Conservation (phyloP, 2,113 vertebrate species). For the Notarius quadriscutis region DNA sequence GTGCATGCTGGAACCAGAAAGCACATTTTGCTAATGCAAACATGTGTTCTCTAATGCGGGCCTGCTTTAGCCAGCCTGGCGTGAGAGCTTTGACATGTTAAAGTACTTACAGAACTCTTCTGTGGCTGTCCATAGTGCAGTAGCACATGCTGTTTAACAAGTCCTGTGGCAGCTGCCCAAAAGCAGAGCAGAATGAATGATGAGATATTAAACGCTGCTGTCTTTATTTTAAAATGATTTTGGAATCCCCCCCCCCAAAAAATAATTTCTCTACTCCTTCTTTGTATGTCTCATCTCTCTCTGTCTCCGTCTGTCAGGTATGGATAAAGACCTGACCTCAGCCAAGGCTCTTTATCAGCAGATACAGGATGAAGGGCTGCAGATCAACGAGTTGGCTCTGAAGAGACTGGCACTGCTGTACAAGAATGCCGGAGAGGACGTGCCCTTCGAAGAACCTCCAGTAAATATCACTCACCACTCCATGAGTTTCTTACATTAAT, state of each 20-base stretch:
- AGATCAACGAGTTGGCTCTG: conserved; percentile 76
- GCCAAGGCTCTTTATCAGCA: conserved; percentile 79
- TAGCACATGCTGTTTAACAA: conserved; percentile 53
- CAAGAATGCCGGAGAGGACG: conserved; percentile 73
- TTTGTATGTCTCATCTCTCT: background rate
- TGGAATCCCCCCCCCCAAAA: background rate
- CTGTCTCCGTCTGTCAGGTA: conserved; percentile 63
- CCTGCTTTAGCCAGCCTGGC: conserved; percentile 64
- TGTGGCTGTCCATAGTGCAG: background rate
- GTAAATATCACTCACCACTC: conserved; percentile 74
- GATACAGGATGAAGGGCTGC: conserved; percentile 71
- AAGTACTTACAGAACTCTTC: conserved; percentile 63
- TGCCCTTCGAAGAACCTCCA: conserved; percentile 87
- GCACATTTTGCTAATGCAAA: conserved; percentile 56
- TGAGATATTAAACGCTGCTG: conserved; percentile 13
- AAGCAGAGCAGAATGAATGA: background rate
- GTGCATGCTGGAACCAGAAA: conserved; percentile 33
- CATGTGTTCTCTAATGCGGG: conserved; percentile 68
- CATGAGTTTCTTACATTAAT: background rate
- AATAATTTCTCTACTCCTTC: background rate
- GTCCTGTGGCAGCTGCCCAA: conserved; percentile 15
- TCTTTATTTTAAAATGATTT: background rate
- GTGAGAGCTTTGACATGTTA: conserved; percentile 66
- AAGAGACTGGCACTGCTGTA: conserved; percentile 85
- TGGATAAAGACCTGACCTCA: conserved; percentile 77